A percentile compares a stretch with the other conserved stretches of the same genome.
Conservation (phyloP, 2,113 vertebrate genomes). For the Enhydra lutris region DNA sequence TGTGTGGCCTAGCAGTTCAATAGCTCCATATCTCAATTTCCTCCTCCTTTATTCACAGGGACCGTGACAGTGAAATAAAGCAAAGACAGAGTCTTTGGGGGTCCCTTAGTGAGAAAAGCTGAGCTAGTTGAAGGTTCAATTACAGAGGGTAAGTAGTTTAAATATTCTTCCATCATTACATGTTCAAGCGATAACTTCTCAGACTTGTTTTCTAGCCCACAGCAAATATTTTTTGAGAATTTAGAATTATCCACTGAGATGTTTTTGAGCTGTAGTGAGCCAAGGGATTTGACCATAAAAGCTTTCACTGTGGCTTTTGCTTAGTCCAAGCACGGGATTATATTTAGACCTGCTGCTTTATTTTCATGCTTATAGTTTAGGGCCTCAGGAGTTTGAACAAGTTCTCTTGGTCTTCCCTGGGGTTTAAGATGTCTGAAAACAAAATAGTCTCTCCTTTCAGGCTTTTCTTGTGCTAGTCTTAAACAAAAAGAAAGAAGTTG, state of each 20-base stretch:
- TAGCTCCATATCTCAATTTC: not conserved
- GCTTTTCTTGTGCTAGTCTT: not conserved
- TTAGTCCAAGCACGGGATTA: conserved; percentile 23
- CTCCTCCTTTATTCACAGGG: not conserved
- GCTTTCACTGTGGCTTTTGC: conserved; percentile 15
- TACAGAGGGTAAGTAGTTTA: not conserved
- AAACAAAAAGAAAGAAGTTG: not conserved
- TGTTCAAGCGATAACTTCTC: not conserved
- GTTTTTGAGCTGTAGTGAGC: not conserved
- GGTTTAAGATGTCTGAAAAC: conserved; percentile 33
- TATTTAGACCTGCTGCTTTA: conserved; percentile 42
- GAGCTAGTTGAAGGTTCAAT: not conserved
- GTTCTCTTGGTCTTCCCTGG: conserved; percentile 13
- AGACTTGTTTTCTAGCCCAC: not conserved
- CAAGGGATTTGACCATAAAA: conserved; percentile 4
- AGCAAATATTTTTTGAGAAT: conserved; percentile 26
- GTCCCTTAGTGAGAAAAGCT: not conserved
- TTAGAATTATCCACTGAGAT: not conserved
- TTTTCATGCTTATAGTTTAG: conserved; percentile 34
- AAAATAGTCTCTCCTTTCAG: not conserved
- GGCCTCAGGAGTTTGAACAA: not conserved
- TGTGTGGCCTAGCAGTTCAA: not conserved
- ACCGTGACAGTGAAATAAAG: not conserved
- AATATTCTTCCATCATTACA: not conserved
- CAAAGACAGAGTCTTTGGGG: not conserved